Percentiles rank a stretch among this genome's conserved stretches.
phyloP scores from a whole-genome alignment of 2,113 vertebrate species.

The Mustela nigripes region DNA sequence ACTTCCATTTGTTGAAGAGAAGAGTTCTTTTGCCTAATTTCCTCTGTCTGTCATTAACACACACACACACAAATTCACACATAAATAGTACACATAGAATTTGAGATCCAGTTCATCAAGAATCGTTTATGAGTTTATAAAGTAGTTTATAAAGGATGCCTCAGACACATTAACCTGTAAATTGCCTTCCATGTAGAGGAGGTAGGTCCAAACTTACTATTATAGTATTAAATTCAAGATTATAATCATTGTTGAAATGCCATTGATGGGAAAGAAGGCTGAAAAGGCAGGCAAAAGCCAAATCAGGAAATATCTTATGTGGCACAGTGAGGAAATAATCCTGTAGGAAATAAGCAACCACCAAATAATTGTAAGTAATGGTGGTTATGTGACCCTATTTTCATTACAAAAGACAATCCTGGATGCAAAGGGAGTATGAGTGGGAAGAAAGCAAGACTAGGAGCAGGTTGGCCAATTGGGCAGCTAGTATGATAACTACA shows the following conservation, averaged over 20 bases:
- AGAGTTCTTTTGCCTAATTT: conserved; percentile 51
- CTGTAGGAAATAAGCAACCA: neutral
- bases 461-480: neutral
- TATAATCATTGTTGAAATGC: neutral
- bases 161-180: neutral
- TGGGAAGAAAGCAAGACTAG: neutral
- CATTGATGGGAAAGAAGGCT: neutral
- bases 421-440: neutral
- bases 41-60: conserved; percentile 10
- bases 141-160: neutral
- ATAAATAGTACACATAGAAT: neutral
- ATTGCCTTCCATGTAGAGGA: neutral
- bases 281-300: neutral
- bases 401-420: neutral
- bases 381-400: neutral
- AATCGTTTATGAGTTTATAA: neutral
- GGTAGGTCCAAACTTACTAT: neutral
- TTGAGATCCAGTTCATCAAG: neutral
- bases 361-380: neutral
- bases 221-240: neutral
- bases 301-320: neutral
- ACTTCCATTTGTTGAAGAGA: conserved; percentile 66
- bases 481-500: neutral
- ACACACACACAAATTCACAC: neutral
- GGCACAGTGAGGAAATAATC: neutral